Evolutionary conservation across 2,113 vertebrate genomes (phyloP), one percentile per base, ranked within the genome.

Genomic region (Solea solea): DNA sequence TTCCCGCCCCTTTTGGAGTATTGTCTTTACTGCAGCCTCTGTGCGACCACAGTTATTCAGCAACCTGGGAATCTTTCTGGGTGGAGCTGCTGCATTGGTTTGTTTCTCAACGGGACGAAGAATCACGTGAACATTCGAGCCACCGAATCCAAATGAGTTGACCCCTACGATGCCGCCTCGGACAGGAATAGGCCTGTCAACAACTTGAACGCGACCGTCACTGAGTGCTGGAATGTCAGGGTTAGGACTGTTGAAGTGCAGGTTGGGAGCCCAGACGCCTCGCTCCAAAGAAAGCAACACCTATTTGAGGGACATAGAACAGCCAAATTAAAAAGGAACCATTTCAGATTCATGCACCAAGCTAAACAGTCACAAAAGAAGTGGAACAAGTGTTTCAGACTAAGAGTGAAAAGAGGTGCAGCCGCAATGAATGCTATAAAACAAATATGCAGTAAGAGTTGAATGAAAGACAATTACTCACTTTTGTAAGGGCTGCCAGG

Each of bases 121-220:
- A 78, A 98, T 94, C 54, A 98, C 77, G 0, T 99, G 97, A 56
- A 95, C 97, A 3, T 99, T 99, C 78, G 96, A 94, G 59, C 98
- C 98, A 5, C 98, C 98, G 0, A 99, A 99, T 57, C 98, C 98
- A 54, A 99, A 99, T 0, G 96, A 98, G 86, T 96, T 99, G 84
- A 99, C 89, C 61, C 95, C 88, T 1, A 96, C 94, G 9, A 95
- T 81, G 82, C 96, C 96, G 0, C 97, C 96, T 7, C 87, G 93
- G n/a, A 96, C 78, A 0, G 96, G 95, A 1, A 87, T 81, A 2
- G 97, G 97, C 62, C 80, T 88, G 49, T 93, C 90, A 2, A 99
- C 95, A 0, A 99, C 95, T 54, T 82, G 76, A 5, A 99, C 51
- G 3, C 91, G 89, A 0, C 96, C 96, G 0, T 96, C 94, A 0